phyloP scores from a whole-genome alignment of 2,797 vertebrate genomes.

The Callimico goeldii region DNA sequence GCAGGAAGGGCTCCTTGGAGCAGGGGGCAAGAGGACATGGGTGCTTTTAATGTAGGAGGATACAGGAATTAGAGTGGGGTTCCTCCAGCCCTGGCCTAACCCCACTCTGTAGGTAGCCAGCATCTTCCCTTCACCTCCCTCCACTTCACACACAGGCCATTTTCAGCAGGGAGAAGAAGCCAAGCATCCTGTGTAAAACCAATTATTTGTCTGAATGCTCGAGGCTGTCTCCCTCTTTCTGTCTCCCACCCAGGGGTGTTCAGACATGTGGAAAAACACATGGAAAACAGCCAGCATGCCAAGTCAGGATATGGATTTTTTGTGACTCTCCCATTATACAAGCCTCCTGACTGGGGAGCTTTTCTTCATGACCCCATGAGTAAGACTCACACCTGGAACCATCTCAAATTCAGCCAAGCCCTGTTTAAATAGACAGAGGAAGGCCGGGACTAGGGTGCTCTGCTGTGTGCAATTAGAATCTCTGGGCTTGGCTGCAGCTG shows the following conservation, averaged over 20 bases:
- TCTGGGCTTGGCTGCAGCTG: not conserved
- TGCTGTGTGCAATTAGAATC: not conserved
- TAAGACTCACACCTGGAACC: not conserved
- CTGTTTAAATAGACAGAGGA: not conserved
- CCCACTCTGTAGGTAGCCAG: not conserved
- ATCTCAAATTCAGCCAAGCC: not conserved
- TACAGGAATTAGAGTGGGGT: not conserved
- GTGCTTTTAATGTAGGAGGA: not conserved
- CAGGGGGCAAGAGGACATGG: not conserved
- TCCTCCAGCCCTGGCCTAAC: not conserved
- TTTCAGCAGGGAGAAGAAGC: not conserved
- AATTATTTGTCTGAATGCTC: constrained; percentile 26
- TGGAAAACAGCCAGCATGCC: not conserved
- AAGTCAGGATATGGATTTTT: not conserved
- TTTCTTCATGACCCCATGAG: not conserved
- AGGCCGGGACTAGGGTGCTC: accelerated
- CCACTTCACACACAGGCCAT: not conserved
- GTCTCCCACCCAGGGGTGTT: not conserved
- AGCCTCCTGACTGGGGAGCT: not conserved
- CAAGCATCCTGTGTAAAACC: not conserved
- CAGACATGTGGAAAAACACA: not conserved
- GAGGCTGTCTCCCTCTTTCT: not conserved
- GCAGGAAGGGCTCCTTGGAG: not conserved
- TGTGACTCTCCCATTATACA: not conserved
- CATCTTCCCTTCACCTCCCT: not conserved